Base-by-base conservation (phyloP, 2,888 invertebrate genomes). In the Calephelis perditalis region DNA sequence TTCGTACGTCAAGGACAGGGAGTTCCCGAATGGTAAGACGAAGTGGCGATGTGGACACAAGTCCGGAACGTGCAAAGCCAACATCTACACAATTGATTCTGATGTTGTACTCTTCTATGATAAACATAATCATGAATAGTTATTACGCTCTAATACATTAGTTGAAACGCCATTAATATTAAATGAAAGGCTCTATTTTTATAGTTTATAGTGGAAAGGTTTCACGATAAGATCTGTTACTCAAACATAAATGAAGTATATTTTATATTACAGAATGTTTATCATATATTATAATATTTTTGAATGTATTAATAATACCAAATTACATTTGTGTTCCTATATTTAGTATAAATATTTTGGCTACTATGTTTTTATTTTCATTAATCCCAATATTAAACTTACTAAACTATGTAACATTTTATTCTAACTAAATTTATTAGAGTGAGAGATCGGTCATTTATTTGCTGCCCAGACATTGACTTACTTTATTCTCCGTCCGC, bases 91-190 rank as follows among this genome's bases (percentile, higher is more conserved):
- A 4, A 74, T 82, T 11, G 77, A 78, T 47, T 72, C 72, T 1
- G 76, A 79, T 61, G 80, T 84, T 3, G 80, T 82, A 1, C 69
- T 81, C 5, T 73, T 83, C 56, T 75, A 80, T 57, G 81, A 82
- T 64, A 78, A 75, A 59, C 84, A 84, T 68, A 69, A 76, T 52
- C 82, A 84, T 63, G 65, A 66, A n/a, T 65, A 65, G 8, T 11
- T 45, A 10, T 12, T 49, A 15, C 40, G 45, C 40, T 40, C 40
- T 8, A 40, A 40, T 7, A 40, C 40, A 8, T 40, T 40, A 40
- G 6, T 7, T 40, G 40, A 0, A 40, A 40, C 40, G 40, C 40
- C 40, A 40, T 40, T 40, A 40, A 40, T 40, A 40, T 5, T 40
- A 7, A 40, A 40, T 5, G 40, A 40, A 40, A 40, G 6, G 40